Conservation (phyloP, 2,113 vertebrate genomes). For the Physeter macrocephalus region DNA sequence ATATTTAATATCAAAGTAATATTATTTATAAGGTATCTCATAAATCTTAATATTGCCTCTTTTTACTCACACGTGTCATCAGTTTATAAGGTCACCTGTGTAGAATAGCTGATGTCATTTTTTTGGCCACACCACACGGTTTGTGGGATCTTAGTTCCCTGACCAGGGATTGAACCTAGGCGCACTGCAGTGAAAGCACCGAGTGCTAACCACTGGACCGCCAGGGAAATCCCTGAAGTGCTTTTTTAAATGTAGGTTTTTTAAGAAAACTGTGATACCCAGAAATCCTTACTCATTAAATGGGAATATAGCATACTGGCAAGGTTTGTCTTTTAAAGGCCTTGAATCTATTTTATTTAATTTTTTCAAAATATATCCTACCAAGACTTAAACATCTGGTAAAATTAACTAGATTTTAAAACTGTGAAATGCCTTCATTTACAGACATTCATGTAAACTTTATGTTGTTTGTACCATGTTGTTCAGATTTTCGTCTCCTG, state of each 20-base stretch:
- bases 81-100: not conserved
- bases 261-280: not conserved
- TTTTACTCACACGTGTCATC: not conserved
- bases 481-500: not conserved
- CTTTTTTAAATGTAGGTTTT: not conserved
- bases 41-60: not conserved
- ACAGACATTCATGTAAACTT: not conserved
- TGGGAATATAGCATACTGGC: not conserved
- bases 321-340: not conserved
- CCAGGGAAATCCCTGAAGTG: not conserved
- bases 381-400: not conserved
- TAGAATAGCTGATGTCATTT: not conserved
- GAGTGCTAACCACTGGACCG: not conserved
- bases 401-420: constrained; percentile 12
- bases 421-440: not conserved
- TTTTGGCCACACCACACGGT: not conserved
- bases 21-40: not conserved
- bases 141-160: not conserved
- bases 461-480: not conserved
- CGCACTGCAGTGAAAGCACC: not conserved
- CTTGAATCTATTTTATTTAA: not conserved
- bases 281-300: not conserved
- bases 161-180: not conserved
- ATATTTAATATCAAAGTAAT: not conserved
- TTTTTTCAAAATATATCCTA: not conserved